A percentile compares a stretch with the other conserved stretches of the same genome.
Evolutionary conservation across 2,888 invertebrate genomes (phyloP).

Genomic region (Morpho deidamia): DNA sequence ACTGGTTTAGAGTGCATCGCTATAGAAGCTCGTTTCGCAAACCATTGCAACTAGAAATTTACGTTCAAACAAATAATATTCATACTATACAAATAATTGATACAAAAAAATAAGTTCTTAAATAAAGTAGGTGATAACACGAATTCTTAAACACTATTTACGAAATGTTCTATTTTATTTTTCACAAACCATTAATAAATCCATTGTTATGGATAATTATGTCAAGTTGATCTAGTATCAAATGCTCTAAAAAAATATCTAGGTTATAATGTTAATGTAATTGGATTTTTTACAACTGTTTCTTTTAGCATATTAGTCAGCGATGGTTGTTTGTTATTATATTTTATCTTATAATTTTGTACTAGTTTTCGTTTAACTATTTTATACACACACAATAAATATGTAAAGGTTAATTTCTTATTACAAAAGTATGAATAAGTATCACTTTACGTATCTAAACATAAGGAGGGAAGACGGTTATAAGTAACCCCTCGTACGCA

Average conservation of each 20-base stretch:
- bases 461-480: too few species aligned
- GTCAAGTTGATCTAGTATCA: slow-evolving; percentile 5
- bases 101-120: too few species aligned
- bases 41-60: slow-evolving; percentile 14
- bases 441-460: too few species aligned
- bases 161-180: too few species aligned
- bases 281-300: neutral
- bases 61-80: neutral
- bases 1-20: slow-evolving; percentile 38
- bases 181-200: too few species aligned
- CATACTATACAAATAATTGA: too few species aligned
- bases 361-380: slow-evolving; percentile 29
- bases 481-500: too few species aligned
- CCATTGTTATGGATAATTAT: neutral
- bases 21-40: slow-evolving; percentile 32
- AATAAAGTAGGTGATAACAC: neutral
- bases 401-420: too few species aligned
- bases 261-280: slow-evolving; percentile 6
- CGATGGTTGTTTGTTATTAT: neutral
- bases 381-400: slow-evolving; percentile 23
- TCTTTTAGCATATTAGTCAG: slow-evolving; percentile 3
- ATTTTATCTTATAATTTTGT: slow-evolving; percentile 3
- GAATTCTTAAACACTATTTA: neutral
- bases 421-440: too few species aligned
- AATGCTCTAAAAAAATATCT: neutral